Conservation (phyloP, 2,113 vertebrate species). For the Oxygymnocypris stewartii region DNA sequence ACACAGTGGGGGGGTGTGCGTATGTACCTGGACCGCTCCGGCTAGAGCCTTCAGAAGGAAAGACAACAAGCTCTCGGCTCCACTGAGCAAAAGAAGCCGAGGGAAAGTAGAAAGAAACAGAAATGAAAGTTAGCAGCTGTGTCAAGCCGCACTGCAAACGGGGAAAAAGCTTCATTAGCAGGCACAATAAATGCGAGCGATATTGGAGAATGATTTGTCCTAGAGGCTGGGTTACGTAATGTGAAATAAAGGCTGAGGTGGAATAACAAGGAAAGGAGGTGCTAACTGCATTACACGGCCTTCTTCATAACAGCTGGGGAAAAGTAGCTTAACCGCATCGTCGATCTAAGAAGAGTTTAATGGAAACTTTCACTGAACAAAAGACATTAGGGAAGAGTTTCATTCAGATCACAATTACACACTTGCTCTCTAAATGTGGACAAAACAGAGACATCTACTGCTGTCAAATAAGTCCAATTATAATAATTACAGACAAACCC, state of each 20-base stretch:
- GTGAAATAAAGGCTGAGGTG: constrained; percentile 65
- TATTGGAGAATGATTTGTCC: constrained; percentile 72
- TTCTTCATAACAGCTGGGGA: constrained; percentile 69
- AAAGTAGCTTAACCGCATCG: constrained; percentile 64
- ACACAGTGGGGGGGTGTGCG: constrained; percentile 45
- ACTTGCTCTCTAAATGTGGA: background rate
- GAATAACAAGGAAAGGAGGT: constrained; percentile 67
- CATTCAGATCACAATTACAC: background rate
- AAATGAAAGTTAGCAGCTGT: constrained; percentile 51
- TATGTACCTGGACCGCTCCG: constrained; percentile 75
- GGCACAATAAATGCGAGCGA: constrained; percentile 63
- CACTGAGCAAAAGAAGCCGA: constrained; percentile 68
- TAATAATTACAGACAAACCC: background rate
- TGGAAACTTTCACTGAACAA: background rate
- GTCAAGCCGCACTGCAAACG: constrained; percentile 52
- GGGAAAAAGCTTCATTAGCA: constrained; percentile 65
- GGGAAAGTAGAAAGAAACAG: constrained; percentile 40
- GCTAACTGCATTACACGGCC: constrained; percentile 66
- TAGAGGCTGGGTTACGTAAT: constrained; percentile 63
- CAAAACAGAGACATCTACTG: background rate
- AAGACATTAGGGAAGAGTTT: background rate
- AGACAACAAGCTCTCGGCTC: constrained; percentile 75
- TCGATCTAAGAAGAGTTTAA: constrained; percentile 69
- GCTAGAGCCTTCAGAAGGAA: constrained; percentile 74
- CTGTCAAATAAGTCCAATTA: background rate